A percentile compares a stretch with the other conserved stretches of the same genome.
These are phyloP conservation scores for Pogonognathellus flavescens DNA, from an alignment of 1,140 invertebrate species.

Conservation along the genomic window DNA sequence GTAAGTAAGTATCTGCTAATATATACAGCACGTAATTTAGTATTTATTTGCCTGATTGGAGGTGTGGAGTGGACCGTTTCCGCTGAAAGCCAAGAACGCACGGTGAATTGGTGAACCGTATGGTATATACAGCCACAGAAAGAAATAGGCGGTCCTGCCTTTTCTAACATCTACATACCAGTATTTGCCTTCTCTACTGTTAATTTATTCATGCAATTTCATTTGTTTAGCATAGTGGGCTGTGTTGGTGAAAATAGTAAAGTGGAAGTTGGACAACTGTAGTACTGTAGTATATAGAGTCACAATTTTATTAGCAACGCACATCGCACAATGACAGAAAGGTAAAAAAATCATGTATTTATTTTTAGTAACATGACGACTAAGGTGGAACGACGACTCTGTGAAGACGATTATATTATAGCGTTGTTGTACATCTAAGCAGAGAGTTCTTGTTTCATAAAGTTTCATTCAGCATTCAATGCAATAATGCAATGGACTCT, in stretches of 20 bases:
- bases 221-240: slow-evolving; percentile 18
- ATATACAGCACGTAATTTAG: slow-evolving; percentile 8
- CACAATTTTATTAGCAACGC: slow-evolving; percentile 18
- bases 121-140: background rate
- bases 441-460: background rate
- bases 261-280: background rate
- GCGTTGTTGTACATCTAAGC: background rate
- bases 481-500: no score
- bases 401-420: background rate
- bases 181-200: slow-evolving; percentile 34
- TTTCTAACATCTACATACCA: background rate
- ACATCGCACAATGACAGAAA: slow-evolving; percentile 24
- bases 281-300: background rate
- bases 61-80: slow-evolving; percentile 42
- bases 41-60: slow-evolving; percentile 49
- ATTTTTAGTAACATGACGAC: slow-evolving; percentile 32
- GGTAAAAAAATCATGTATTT: slow-evolving; percentile 17
- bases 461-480: background rate
- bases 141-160: background rate
- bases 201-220: slow-evolving; percentile 49
- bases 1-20: background rate
- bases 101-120: background rate
- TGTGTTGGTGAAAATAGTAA: slow-evolving; percentile 25
- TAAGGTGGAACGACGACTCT: background rate
- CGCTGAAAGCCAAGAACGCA: slow-evolving; percentile 35